phyloP scores from a whole-genome alignment of 2,113 vertebrate genomes.

The Eretmochelys imbricata region DNA sequence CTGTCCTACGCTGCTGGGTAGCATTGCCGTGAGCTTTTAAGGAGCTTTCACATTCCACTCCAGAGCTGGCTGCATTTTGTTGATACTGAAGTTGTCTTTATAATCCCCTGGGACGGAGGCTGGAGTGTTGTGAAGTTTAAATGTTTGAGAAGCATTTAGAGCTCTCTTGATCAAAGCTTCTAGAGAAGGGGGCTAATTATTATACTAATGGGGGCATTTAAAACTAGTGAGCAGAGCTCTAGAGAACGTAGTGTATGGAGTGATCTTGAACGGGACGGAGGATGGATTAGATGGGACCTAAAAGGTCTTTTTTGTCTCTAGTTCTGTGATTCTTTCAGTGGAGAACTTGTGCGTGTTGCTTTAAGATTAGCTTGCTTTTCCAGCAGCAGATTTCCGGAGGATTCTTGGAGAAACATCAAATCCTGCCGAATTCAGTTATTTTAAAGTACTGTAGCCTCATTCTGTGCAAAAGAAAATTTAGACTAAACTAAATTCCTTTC shows the following conservation, averaged over 20 bases:
- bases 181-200: rapidly evolving
- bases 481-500: rapidly evolving
- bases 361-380: conserved; percentile 74
- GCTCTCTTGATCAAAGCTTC: rapidly evolving
- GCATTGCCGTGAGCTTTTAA: not conserved
- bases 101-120: not conserved
- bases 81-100: not conserved
- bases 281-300: not conserved
- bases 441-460: not conserved
- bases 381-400: conserved; percentile 70
- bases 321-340: not conserved
- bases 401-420: conserved; percentile 71
- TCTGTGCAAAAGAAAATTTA: rapidly evolving
- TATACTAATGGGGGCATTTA: not conserved
- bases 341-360: conserved; percentile 24
- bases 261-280: not conserved
- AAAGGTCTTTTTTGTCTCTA: conserved; percentile 11
- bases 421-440: conserved; percentile 59
- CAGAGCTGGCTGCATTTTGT: not conserved
- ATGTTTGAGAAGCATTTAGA: not conserved
- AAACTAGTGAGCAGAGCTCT: not conserved
- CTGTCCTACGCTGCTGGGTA: not conserved
- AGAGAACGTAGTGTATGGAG: rapidly evolving
- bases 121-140: not conserved
- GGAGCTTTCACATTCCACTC: not conserved